Evolutionary conservation across 30 jellyfish, hydroid and myxozoan genomes (phyloP).

Genomic region (Phacellophora camtschatica): DNA sequence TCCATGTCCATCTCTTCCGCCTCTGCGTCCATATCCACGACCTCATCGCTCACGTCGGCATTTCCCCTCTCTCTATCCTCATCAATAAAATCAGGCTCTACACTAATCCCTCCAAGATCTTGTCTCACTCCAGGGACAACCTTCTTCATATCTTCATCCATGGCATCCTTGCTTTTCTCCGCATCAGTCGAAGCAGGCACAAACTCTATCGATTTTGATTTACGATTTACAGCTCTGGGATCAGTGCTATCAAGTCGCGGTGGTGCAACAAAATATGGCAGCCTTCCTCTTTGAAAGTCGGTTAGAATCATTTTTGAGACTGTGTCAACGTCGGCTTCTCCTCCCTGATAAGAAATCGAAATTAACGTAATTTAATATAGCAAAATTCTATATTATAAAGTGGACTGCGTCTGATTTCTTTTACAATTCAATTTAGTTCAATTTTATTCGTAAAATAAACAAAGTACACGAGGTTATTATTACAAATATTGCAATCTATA

Average conservation of each 20-base stretch:
- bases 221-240: background rate
- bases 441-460: no score
- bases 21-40: conserved; percentile 1
- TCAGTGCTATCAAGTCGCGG: conserved; percentile 57
- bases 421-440: no score
- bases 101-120: conserved; percentile 43
- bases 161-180: background rate
- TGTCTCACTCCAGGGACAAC: conserved; percentile 45
- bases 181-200: conserved; percentile 38
- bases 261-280: conserved; percentile 99
- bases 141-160: background rate
- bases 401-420: no score
- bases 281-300: conserved; percentile 97
- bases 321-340: conserved; percentile 95
- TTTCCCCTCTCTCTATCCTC: conserved; percentile 16
- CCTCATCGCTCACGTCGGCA: conserved; percentile 12
- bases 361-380: no score
- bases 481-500: no score
- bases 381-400: no score
- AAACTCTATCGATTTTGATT: conserved; percentile 22
- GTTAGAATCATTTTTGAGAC: conserved; percentile 85
- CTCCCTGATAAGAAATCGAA: no score
- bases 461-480: no score
- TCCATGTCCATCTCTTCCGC: conserved; percentile 29
- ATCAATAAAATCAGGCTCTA: conserved; percentile 63